Base-by-base conservation (phyloP, 2,797 vertebrate genomes). In the Arnoldichthys spilopterus region DNA sequence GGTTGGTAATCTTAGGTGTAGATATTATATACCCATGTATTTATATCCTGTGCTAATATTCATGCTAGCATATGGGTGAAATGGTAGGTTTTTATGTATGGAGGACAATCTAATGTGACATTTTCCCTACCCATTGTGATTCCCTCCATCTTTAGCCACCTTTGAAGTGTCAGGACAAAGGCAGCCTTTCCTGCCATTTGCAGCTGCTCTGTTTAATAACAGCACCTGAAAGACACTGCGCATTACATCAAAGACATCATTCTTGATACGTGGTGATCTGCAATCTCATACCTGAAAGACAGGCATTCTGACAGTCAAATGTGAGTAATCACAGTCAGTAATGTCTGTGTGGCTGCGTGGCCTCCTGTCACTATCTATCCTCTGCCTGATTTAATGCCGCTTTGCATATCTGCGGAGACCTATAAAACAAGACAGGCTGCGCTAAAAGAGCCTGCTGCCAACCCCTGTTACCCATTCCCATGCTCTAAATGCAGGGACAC, bases 391-490 rank as follows among this genome's bases (percentile, higher is more conserved):
- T 89, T 89, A 84, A 88, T 88, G 86, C 86, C 88, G 85, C 85
- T 86, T 88, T 88, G 86, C 85, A 88, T 86, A 83, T 80, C 66
- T 84, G 84, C 86, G 76, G 87, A 88, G 88, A 72, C 83, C 86
- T 81, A 83, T 85, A 86, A 87, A 89, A 37, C n/a, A 87, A 84
- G 70, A 58, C 47, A 74, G 80, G 74, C 56, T 15, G 8, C 49
- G 76, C 54, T 87, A 82, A 85, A 82, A 85, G 86, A 89, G 85
- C 80, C 28, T 70, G 68, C 90, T 91, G 92, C 89, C 91, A 90
- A 83, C 85, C 86, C 87, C 76, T 84, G 88, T 93, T 92, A 91
- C 84, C 78, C 71, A 67, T 83, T 86, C 79, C 73, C 82, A 82
- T 59, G 53, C 81, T 82, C 77, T 82, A 72, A 78, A 79, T 83